Conservation (phyloP, 2,888 invertebrate genomes). For the Tenodera sinensis region DNA sequence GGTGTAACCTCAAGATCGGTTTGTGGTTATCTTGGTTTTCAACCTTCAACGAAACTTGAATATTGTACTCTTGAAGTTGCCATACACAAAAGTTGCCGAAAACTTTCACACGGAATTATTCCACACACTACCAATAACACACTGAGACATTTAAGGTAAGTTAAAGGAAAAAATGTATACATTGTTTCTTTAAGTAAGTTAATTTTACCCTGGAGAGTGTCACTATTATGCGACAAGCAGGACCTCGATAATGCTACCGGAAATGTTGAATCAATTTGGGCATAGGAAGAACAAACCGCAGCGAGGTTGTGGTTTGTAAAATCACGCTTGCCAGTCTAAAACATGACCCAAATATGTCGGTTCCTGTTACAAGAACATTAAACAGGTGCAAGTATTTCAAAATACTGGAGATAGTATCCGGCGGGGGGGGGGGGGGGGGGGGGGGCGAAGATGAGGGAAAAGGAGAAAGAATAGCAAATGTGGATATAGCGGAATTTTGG, state of each 20-base stretch:
- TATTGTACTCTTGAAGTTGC: background rate
- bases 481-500: too few relatives aligned
- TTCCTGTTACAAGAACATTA: background rate
- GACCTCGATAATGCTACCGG: background rate
- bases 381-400: background rate
- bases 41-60: background rate
- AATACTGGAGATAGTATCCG: background rate
- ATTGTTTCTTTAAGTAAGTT: too few relatives aligned
- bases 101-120: background rate
- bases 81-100: background rate
- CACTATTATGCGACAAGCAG: background rate
- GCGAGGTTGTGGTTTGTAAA: background rate
- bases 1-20: background rate
- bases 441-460: too few relatives aligned
- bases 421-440: too few relatives aligned
- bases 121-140: background rate
- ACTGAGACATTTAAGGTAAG: background rate
- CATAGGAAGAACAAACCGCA: background rate
- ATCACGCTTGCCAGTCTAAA: background rate
- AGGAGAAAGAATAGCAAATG: too few relatives aligned
- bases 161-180: too few relatives aligned
- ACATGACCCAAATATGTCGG: background rate
- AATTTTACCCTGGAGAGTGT: too few relatives aligned
- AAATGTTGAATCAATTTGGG: background rate
- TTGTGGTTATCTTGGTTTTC: background rate